A percentile compares a stretch with the other conserved stretches of the same genome.
Conservation (phyloP, 2,888 invertebrate species). For the Tortricodes alternella region DNA sequence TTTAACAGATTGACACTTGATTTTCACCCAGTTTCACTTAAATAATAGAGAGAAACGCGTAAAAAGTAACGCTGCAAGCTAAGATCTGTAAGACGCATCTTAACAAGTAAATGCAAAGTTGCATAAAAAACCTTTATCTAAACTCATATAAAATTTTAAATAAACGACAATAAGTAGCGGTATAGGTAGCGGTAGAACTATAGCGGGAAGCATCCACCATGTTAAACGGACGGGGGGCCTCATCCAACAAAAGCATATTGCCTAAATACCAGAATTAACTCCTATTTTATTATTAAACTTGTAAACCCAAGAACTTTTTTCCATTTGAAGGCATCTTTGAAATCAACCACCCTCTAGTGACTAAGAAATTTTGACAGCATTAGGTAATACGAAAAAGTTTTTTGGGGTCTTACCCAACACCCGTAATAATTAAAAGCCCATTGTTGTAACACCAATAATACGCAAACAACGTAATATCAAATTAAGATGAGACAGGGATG, state of each 20-base stretch:
- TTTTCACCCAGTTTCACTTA: no score
- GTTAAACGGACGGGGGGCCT: no score
- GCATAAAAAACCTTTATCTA: no score
- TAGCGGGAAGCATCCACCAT: no score
- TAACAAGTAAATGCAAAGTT: no score
- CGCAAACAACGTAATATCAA: conserved; percentile 60
- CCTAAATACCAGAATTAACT: background rate
- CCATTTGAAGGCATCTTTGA: conserved; percentile 16
- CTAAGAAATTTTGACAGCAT: conserved; percentile 26
- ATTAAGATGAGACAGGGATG: conserved; percentile 61
- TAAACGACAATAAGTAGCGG: no score
- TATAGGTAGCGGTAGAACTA: no score
- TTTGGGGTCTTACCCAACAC: conserved; percentile 29
- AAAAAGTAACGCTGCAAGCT: no score
- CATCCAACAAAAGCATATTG: background rate
- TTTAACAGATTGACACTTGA: no score
- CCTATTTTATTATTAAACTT: conserved; percentile 4
- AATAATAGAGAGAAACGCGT: no score
- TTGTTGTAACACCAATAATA: conserved; percentile 58
- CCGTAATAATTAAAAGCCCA: conserved; percentile 38
- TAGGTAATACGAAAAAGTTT: conserved; percentile 30
- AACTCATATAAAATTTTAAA: no score
- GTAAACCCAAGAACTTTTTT: conserved; percentile 1
- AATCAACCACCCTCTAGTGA: conserved; percentile 11
- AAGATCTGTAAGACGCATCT: no score